phyloP scores from a whole-genome alignment of 2,888 invertebrate genomes.

The Melinaea marsaeus region DNA sequence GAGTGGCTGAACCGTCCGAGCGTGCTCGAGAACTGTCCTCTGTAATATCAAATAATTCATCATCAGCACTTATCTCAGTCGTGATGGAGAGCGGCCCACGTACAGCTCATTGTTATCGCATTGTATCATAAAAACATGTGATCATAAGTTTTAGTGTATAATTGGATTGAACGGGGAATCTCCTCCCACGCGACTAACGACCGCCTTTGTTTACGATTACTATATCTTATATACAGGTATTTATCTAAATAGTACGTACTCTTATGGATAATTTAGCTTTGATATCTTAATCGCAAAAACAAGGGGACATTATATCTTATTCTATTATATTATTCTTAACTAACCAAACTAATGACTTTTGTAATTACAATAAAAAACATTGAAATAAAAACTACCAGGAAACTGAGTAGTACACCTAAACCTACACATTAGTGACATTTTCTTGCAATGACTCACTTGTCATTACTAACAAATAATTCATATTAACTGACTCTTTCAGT shows the following conservation, averaged over 20 bases:
- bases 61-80: constrained; percentile 47
- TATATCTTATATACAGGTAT: constrained; percentile 29
- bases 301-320: constrained; percentile 1
- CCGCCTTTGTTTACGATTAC: constrained; percentile 61
- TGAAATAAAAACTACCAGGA: constrained; percentile 28
- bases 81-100: constrained; percentile 55
- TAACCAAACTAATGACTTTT: constrained; percentile 16
- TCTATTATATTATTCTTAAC: not conserved
- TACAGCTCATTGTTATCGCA: constrained; percentile 55
- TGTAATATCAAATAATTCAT: constrained; percentile 62
- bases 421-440: constrained; percentile 58
- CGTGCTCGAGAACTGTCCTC: constrained; percentile 84
- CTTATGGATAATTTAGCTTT: constrained; percentile 18
- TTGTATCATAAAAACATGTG: constrained; percentile 60
- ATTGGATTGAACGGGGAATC: constrained; percentile 68
- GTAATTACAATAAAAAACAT: constrained; percentile 13
- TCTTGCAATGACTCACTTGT: constrained; percentile 58
- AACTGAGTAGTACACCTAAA: constrained; percentile 39
- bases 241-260: constrained; percentile 20
- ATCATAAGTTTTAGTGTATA: constrained; percentile 50
- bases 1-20: constrained; percentile 91
- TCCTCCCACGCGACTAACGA: constrained; percentile 62
- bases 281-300: constrained; percentile 13
- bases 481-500: constrained; percentile 50
- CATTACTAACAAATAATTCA: constrained; percentile 50